Evolutionary conservation across 2,888 invertebrate species (phyloP).

Genomic region (Meiosimyza platycephala): DNA sequence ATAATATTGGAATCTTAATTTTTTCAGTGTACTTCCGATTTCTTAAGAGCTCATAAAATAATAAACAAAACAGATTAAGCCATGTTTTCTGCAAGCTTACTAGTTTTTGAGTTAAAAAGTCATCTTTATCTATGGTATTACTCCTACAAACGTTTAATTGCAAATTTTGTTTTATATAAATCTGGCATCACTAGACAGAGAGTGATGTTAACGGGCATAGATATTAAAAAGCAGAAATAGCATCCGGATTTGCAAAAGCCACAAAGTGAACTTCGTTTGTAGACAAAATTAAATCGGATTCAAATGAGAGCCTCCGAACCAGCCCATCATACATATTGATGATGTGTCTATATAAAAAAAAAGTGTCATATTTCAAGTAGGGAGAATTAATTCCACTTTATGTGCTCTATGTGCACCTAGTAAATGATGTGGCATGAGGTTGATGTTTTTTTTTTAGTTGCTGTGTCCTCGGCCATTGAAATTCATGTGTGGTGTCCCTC

Average conservation of each 20-base stretch:
- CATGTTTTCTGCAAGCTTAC: too few species aligned
- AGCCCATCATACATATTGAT: not conserved
- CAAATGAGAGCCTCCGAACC: conserved; percentile 4
- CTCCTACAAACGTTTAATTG: too few species aligned
- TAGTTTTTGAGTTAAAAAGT: too few species aligned
- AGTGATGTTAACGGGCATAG: not conserved
- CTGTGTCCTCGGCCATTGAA: too few species aligned
- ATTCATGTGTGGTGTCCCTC: too few species aligned
- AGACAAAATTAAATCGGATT: conserved; percentile 20
- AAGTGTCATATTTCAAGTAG: conserved; percentile 24
- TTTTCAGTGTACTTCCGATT: too few species aligned
- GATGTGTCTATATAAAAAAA: conserved; percentile 3
- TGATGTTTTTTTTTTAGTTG: too few species aligned
- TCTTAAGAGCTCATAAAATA: too few species aligned
- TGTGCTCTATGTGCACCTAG: conserved; percentile 16
- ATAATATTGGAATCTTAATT: too few species aligned
- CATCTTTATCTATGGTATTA: too few species aligned
- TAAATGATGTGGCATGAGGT: not conserved
- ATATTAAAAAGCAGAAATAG: not conserved
- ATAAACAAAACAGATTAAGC: too few species aligned
- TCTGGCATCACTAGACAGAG: not conserved
- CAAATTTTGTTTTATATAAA: too few species aligned
- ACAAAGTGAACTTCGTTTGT: conserved; percentile 15
- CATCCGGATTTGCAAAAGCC: conserved; percentile 23
- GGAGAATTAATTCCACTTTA: conserved; percentile 19